Conservation (phyloP, 2,888 invertebrate genomes). For the Drosophila silvestris region DNA sequence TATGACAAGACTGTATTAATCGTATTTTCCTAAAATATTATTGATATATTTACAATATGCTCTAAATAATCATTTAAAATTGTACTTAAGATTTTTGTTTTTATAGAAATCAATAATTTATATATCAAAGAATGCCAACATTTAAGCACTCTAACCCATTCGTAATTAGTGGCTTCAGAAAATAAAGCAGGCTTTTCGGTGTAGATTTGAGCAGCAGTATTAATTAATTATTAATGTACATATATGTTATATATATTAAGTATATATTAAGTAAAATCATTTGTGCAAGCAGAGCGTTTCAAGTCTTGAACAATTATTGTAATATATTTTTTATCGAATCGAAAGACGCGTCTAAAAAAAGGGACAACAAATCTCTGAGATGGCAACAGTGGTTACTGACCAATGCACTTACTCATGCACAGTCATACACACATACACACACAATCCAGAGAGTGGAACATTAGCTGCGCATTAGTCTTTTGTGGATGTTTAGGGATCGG, state of each 20-base stretch:
- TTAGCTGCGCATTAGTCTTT: constrained; percentile 21
- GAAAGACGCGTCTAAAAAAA: background rate
- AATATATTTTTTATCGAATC: background rate
- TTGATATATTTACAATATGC: background rate
- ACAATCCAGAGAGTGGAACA: background rate
- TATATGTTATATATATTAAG: too few species aligned
- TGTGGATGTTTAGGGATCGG: constrained; percentile 5
- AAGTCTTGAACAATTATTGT: background rate
- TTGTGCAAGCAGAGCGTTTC: background rate
- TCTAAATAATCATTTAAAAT: background rate
- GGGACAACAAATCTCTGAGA: background rate
- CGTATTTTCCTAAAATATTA: background rate
- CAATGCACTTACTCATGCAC: constrained; percentile 6
- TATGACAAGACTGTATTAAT: too few species aligned
- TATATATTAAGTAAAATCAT: background rate
- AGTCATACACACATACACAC: constrained; percentile 9
- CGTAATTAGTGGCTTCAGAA: too few species aligned
- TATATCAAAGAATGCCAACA: background rate
- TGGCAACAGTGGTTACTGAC: background rate
- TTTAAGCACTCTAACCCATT: too few species aligned
- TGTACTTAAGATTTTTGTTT: background rate
- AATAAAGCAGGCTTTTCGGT: too few species aligned
- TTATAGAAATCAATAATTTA: background rate
- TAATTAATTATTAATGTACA: background rate
- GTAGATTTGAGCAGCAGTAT: background rate